phyloP scores from a whole-genome alignment of 2,797 vertebrate species.

The Eurystomus glaucurus region DNA sequence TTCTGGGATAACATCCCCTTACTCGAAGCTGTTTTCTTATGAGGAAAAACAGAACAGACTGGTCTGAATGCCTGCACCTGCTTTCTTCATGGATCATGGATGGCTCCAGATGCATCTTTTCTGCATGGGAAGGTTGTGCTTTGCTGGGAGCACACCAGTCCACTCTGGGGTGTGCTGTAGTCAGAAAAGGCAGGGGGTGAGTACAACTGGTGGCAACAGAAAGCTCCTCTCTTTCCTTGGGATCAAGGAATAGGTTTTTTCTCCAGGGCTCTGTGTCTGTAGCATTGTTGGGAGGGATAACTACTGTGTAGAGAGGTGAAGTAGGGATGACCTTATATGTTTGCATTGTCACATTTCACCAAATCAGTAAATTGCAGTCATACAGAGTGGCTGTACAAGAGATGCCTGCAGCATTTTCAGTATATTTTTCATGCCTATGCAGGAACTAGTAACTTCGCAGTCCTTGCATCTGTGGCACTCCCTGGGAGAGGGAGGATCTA shows the following conservation, averaged over 20 bases:
- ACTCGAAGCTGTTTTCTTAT: neutral
- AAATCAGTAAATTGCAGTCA: neutral
- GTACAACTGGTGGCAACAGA: neutral
- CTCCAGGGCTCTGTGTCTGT: neutral
- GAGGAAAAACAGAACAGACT: neutral
- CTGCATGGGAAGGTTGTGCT: rapidly evolving
- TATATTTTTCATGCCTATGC: neutral
- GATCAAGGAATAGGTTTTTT: neutral
- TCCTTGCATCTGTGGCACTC: neutral
- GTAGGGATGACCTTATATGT: neutral
- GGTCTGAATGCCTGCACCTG: neutral
- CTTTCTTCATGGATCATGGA: neutral
- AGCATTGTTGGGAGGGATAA: neutral
- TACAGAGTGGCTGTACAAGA: neutral
- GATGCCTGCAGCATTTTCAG: neutral
- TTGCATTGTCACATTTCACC: neutral
- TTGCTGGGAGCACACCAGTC: neutral
- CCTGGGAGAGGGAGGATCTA: neutral
- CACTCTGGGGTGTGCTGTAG: neutral
- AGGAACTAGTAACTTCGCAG: neutral
- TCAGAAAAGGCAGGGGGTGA: neutral
- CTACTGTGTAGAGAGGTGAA: neutral
- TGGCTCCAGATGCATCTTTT: neutral
- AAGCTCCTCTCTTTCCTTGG: neutral
- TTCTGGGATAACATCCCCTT: neutral